Base-by-base conservation (phyloP, 2,113 vertebrate genomes). In the Microcebus murinus region DNA sequence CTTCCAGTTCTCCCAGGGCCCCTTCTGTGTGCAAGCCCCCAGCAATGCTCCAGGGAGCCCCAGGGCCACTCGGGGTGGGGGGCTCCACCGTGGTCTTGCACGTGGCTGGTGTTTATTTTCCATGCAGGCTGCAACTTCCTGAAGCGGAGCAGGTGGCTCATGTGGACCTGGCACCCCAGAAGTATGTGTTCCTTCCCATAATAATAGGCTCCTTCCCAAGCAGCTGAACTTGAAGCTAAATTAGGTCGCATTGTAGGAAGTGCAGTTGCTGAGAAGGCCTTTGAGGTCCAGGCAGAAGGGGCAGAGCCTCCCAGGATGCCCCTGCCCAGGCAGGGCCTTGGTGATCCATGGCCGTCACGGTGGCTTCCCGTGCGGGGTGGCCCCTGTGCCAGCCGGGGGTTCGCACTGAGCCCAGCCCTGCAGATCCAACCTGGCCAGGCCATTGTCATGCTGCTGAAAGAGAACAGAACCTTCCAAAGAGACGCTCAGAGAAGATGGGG, bases 1-100 rank as follows among this genome's bases (percentile, higher is more conserved):
- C 14, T 27, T 55, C 76, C 3, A 4, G 42, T 63, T 50, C 18
- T n/a, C 34, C 76, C 18, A 25, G 25, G 48, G 3, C 7, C 36
- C 29, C 31, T 48, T 29, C 52, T 42, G n/a, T 8, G 55, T 31
- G 27, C 12, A 42, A 23, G n/a, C 36, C 9, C 11, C n/a, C 4
- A 1, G 0, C 20, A 3, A 0, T 3, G 39, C 55, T 18, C 42
- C 74, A 25, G 18, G 65, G 84, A 18, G 45, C 34, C 20, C 55
- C 31, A 3, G 1, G 12, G 63, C 18, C 85, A 39, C 52, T 14
- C 0, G 1, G 20, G 1, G 48, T 48, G 31, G 31, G 48, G 7
- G 55, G 1, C 34, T 42, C 76, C 0, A 1, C 1, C 4, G 11
- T 31, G 45, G 20, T 27, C 67, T 14, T 20, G 21, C n/a, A 10